Percentiles rank a stretch among this genome's conserved stretches.
These are phyloP conservation scores for Lota lota DNA, from an alignment of 2,113 vertebrate genomes.

Conservation along the genomic window DNA sequence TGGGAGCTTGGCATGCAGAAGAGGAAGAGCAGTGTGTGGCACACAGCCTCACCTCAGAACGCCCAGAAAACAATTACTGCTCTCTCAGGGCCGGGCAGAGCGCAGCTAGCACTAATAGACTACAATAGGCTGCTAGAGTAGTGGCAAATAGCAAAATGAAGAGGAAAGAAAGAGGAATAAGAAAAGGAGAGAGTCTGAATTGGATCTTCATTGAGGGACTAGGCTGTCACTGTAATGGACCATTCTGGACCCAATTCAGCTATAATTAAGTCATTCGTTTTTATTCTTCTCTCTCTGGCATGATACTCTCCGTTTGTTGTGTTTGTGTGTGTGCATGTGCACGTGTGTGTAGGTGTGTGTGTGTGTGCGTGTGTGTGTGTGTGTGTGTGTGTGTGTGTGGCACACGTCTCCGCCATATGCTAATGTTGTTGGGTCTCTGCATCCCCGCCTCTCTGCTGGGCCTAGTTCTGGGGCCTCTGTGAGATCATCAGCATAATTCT, in stretches of 20 bases:
- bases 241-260: slow-evolving; percentile 36
- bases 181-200: not conserved
- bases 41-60: slow-evolving; percentile 69
- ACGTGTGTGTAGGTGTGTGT: slow-evolving; percentile 1
- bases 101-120: slow-evolving; percentile 61
- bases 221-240: not conserved
- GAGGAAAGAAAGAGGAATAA: not conserved
- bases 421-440: slow-evolving; percentile 60
- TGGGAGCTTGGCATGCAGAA: slow-evolving; percentile 66
- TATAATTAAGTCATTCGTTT: slow-evolving; percentile 29
- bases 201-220: not conserved
- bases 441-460: slow-evolving; percentile 62
- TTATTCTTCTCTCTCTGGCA: slow-evolving; percentile 8
- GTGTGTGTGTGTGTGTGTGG: slow-evolving; percentile 12
- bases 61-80: slow-evolving; percentile 70
- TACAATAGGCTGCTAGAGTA: slow-evolving; percentile 27
- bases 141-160: not conserved
- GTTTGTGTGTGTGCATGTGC: not conserved
- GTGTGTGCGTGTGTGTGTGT: too few relatives aligned
- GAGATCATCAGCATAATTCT: slow-evolving; percentile 76
- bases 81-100: slow-evolving; percentile 59
- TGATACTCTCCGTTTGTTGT: too few relatives aligned
- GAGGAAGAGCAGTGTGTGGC: slow-evolving; percentile 60
- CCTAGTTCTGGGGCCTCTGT: slow-evolving; percentile 55
- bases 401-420: slow-evolving; percentile 52